Evolutionary conservation across 2,113 vertebrate genomes (phyloP), one percentile per base, ranked within the genome.

Genomic region (Plotosus lineatus): DNA sequence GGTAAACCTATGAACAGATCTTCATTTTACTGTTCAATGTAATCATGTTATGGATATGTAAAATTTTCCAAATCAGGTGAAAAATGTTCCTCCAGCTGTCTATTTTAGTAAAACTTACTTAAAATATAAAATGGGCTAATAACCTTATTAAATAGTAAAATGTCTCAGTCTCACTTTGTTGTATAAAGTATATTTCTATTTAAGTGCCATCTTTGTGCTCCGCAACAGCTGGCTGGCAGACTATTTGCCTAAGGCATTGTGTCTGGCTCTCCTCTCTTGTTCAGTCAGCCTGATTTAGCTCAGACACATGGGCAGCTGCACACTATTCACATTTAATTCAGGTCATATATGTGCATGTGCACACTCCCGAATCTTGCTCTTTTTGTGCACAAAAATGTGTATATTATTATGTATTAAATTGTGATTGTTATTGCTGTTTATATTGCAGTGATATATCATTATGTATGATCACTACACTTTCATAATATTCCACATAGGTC

Each of bases 211-310:
- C 6, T 66, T 31, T 58, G 15, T n/a, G 14, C 38, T n/a, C 31
- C 55, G 33, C 40, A 78, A 79, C 84, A 66, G 50, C 73, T 80
- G 75, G 66, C 51, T 6, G 7, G 23, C 61, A 79, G 66, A 75
- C 65, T 46, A 12, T 46, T 36, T 69, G 72, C 73, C 78, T 23
- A 23, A 50, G 84, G 86, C 66, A n/a, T 26, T 69, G 75, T 26
- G 73, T 84, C 72, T 75, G 61, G 56, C n/a, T 77, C 75, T 74
- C 38, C 63, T 76, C n/a, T 79, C 71, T 82, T 40, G 11, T 66
- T 73, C 56, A 51, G 60, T 58, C 58, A 58, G 68, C 79, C 38
- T 53, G 36, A 84, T 80, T 85, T 80, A 85, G 66, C 77, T 61
- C 38, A 75, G 61, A 60, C 36, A 42, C n/a, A 31, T 81, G 44